Conservation (phyloP, 64 coral and sea anemone species). For the Porites australiensis region DNA sequence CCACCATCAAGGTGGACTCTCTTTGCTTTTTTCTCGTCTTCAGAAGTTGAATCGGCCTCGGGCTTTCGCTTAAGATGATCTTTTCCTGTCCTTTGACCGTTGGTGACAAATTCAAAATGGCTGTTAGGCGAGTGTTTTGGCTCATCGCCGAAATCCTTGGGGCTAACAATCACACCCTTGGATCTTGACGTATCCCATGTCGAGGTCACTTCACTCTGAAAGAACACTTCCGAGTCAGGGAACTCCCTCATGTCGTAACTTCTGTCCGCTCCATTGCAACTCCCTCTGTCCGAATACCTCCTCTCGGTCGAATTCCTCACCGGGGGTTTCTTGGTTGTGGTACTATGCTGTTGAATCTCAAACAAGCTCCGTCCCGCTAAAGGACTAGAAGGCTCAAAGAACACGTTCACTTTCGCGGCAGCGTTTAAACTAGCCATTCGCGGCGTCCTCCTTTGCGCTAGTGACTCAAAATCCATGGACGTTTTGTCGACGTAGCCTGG, state of each 20-base stretch:
- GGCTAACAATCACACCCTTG: conserved; percentile 25
- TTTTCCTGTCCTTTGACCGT: conserved; percentile 40
- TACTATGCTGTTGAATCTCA: conserved; percentile 87
- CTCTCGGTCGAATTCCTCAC: conserved; percentile 2
- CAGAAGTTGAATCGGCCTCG: conserved; percentile 69
- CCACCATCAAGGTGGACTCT: conserved; percentile 29
- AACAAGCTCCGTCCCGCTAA: conserved; percentile 85
- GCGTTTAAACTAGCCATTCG: conserved; percentile 99
- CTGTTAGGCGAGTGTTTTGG: not conserved
- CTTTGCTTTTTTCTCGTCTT: conserved; percentile 58
- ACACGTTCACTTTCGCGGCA: conserved; percentile 96
- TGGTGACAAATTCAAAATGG: conserved; percentile 35
- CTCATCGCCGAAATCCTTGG: not conserved
- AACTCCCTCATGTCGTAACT: not conserved
- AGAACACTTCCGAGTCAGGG: conserved; percentile 18
- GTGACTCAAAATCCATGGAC: conserved; percentile 67
- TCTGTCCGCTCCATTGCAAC: conserved; percentile 6
- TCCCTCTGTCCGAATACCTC: conserved; percentile 20
- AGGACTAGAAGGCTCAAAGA: conserved; percentile 96
- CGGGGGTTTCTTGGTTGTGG: conserved; percentile 46
- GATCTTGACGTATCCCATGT: conserved; percentile 13
- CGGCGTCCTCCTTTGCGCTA: conserved; percentile 80
- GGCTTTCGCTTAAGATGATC: conserved; percentile 51
- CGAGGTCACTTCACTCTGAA: conserved; percentile 40
- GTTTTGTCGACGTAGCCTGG: conserved; percentile 99